Evolutionary conservation across 2,113 vertebrate species (phyloP).

Genomic region (Neogale vison): DNA sequence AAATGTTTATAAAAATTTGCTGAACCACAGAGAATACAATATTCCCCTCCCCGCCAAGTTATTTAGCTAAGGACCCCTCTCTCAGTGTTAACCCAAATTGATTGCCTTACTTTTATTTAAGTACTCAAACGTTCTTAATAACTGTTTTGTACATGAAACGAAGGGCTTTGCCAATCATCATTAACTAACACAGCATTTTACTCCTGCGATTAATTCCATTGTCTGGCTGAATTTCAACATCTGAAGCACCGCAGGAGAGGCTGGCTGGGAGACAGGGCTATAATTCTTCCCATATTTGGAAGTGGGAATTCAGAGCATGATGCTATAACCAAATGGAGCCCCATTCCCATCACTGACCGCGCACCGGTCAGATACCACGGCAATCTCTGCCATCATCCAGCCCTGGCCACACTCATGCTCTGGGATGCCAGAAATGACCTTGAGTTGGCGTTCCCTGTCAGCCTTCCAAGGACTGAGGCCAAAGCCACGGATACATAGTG

Average conservation of each 20-base stretch:
- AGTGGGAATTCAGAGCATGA: not conserved
- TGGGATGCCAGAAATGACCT: not conserved
- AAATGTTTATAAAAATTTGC: not conserved
- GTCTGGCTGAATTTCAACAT: not conserved
- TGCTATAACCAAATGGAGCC: not conserved
- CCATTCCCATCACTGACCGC: not conserved
- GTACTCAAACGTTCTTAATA: not conserved
- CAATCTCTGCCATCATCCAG: fast-evolving
- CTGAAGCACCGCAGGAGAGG: not conserved
- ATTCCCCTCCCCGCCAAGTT: not conserved
- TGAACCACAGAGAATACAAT: not conserved
- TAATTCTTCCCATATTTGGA: not conserved
- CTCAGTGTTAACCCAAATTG: not conserved
- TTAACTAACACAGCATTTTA: not conserved
- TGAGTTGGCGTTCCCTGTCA: not conserved
- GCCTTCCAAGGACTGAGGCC: not conserved
- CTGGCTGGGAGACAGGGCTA: not conserved
- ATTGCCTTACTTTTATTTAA: not conserved
- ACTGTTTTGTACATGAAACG: not conserved
- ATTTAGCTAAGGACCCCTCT: not conserved
- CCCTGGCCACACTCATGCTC: not conserved
- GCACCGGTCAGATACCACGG: not conserved
- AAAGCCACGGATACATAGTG: not conserved
- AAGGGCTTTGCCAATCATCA: not conserved
- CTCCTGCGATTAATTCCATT: not conserved